Conservation (phyloP, 2,888 invertebrate species). For the Myathropa florea region DNA sequence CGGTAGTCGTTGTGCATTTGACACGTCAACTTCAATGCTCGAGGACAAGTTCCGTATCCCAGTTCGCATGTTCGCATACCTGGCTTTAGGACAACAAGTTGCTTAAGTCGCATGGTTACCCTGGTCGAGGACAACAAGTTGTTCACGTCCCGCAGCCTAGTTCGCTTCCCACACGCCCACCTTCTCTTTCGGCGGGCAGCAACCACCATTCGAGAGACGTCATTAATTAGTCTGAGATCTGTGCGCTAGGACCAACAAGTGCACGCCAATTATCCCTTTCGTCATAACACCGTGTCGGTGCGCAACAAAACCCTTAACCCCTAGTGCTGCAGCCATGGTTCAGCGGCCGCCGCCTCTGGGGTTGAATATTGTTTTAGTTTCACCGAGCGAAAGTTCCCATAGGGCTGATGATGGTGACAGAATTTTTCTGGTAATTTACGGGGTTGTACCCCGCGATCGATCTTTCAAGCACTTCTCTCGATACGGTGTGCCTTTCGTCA, state of each 20-base stretch:
- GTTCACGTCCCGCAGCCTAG: too few species aligned
- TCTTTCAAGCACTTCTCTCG: not conserved
- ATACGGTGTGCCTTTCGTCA: not conserved
- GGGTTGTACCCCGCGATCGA: not conserved
- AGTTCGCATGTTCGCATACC: too few species aligned
- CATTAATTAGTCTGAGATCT: not conserved
- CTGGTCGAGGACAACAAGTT: too few species aligned
- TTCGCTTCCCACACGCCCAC: not conserved
- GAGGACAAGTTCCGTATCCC: too few species aligned
- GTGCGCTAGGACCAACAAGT: constrained; percentile 20
- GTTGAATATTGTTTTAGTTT: constrained; percentile 11
- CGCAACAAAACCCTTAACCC: constrained; percentile 15
- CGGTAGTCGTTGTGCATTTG: too few species aligned
- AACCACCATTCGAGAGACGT: not conserved
- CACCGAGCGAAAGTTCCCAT: not conserved
- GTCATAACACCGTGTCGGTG: constrained; percentile 17
- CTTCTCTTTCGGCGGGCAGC: too few species aligned
- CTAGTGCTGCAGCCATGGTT: not conserved
- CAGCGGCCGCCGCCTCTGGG: not conserved
- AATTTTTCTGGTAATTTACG: constrained; percentile 12
- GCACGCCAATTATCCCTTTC: constrained; percentile 26
- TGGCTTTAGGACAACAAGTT: too few species aligned
- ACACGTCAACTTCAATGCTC: too few species aligned
- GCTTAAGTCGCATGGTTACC: too few species aligned
- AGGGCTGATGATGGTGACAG: not conserved